Base-by-base conservation (phyloP, 2,888 invertebrate genomes). In the Endotricha flammealis region DNA sequence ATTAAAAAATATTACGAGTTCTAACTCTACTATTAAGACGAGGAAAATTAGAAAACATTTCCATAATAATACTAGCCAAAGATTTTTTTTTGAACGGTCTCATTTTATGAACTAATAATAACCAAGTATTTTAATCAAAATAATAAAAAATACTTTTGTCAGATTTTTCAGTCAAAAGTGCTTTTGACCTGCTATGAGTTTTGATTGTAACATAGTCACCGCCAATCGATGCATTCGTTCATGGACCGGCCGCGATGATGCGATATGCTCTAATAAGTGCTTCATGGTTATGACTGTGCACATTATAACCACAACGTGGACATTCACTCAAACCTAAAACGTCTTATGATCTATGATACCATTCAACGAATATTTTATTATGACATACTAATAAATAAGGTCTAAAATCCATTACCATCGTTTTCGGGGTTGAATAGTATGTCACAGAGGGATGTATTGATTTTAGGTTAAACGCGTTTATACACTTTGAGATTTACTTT, bases 281-380 rank as follows among this genome's bases (percentile, higher is more conserved):
- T 56, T 54, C 50, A 57, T 58, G 61, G 60, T 59, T 67, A 69
- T 73, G 72, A 74, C 62, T 46, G 48, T 47, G 64, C 72, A 64
- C 56, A 60, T 67, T 67, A 66, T 57, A 65, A 58, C 60, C 56
- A 46, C 57, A 42, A 53, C 45, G 53, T 50, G 61, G 60, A 60
- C 63, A 51, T 48, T 51, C 44, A 47, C 48, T 43, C 40, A 37
- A 42, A 37, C 37, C 46, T 20, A 41, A 36, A 35, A 29, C 39
- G 45, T 30, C 30, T 36, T 24, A 32, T 36, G 28, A 30, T 33
- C 11, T 10, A 11, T 12, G 3, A 22, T 3, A 33, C n/a, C n/a
- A 13, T 20, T 16, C 38, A 33, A 39, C 42, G 38, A n/a, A n/a
- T n/a, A n/a, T n/a, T n/a, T n/a, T n/a, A n/a, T n/a, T 54, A 13